These are phyloP conservation scores for Globia sparganii DNA, from an alignment of 2,888 invertebrate genomes.

Conservation along the genomic window DNA sequence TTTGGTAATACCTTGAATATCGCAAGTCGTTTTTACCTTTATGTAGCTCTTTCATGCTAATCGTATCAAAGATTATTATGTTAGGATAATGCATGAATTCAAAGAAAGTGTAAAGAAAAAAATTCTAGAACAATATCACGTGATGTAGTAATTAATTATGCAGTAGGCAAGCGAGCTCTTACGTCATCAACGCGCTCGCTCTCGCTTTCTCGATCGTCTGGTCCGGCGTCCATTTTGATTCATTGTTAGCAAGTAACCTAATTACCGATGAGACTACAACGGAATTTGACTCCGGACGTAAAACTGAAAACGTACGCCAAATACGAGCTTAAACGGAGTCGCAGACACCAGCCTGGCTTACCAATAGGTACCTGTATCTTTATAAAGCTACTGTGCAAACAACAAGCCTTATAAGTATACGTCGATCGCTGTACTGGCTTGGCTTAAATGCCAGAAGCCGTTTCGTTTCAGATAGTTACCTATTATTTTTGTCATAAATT, in stretches of 20 bases:
- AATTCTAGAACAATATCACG: slow-evolving; percentile 52
- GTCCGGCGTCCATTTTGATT: slow-evolving; percentile 60
- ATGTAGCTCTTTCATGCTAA: background rate
- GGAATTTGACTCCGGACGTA: background rate
- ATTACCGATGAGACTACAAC: background rate
- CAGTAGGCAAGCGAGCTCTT: background rate
- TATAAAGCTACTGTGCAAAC: background rate
- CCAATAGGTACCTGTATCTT: background rate
- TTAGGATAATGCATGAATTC: background rate
- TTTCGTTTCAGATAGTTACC: background rate
- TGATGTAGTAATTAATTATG: slow-evolving; percentile 18
- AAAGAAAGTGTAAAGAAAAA: background rate
- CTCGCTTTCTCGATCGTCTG: slow-evolving; percentile 9
- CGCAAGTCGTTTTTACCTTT: background rate
- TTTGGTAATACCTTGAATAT: background rate
- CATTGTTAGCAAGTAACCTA: background rate
- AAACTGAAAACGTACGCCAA: background rate
- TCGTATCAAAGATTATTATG: background rate
- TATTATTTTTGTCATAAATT: background rate
- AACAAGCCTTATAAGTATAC: background rate
- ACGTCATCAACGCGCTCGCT: slow-evolving; percentile 31
- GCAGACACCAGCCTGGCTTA: background rate
- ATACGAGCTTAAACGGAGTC: background rate
- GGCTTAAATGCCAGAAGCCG: background rate
- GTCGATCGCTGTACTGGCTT: background rate